Base-by-base conservation (phyloP, 2,797 vertebrate genomes). In the Brachymystax lenok region DNA sequence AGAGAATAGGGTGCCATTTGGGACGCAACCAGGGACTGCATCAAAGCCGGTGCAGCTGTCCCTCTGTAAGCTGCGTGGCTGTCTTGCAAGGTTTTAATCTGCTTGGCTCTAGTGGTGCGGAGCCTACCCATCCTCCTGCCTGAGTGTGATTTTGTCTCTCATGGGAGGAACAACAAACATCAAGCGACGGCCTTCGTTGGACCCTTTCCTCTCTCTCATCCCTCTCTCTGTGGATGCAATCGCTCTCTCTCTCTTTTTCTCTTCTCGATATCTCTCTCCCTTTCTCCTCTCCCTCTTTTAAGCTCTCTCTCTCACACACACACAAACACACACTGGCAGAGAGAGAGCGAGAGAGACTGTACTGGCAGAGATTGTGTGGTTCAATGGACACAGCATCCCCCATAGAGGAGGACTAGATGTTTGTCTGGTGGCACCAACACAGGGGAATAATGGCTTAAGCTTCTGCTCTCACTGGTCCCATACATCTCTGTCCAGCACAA, bases 371-470 rank as follows among this genome's bases (percentile, higher is more conserved):
- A 75, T 74, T 70, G 71, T 59, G 27, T 1, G 10, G 73, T 40
- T 81, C 83, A 84, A n/a, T n/a, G 79, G 40, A 46, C 2, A 46
- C 71, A 69, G 21, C 54, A 72, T 24, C 19, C 74, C 80, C 76
- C 76, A 74, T 77, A 82, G 82, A 82, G 40, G 8, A 46, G 40
- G 0, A 46, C 40, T 46, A 46, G 40, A 46, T 46, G 40, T 46
- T 46, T 46, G 7, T 46, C 40, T 46, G 40, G 10, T 46, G 79
- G 81, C 79, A 85, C 82, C 56, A 70, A 78, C 40, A 46, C 40
- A 46, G 8, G 40, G 84, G 83, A 88, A 46, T 46, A 81, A 87
- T 90, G 88, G 90, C 85, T 87, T 78, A 88, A 85, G 85, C 89
- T 89, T 92, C 88, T 89, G 89, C 76, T 88, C 67, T 46, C 40